These are phyloP conservation scores for Tetrax tetrax DNA, from an alignment of 2,113 vertebrate species.

Conservation along the genomic window DNA sequence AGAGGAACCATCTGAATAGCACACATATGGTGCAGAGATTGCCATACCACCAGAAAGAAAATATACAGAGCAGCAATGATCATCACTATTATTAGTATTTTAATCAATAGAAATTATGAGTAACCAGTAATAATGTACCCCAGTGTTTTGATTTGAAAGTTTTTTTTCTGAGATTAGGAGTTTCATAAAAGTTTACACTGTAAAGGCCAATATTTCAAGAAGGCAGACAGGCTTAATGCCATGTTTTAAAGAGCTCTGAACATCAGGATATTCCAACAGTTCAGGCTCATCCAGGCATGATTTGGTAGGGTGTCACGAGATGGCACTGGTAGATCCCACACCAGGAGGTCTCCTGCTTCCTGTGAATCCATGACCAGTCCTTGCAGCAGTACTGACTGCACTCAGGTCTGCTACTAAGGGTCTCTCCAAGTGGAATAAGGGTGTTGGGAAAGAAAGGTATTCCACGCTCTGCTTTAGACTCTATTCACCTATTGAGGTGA, in stretches of 20 bases:
- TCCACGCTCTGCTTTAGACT: neutral
- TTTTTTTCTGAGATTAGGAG: neutral
- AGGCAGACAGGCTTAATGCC: neutral
- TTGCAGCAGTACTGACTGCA: accelerated
- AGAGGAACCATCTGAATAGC: neutral
- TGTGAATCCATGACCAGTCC: accelerated
- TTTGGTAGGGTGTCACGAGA: neutral
- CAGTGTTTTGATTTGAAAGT: neutral
- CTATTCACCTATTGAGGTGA: neutral
- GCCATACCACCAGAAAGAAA: neutral
- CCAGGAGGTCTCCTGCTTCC: neutral
- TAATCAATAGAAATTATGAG: neutral
- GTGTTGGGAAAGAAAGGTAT: neutral
- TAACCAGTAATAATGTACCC: neutral
- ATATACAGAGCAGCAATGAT: neutral
- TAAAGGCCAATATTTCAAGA: neutral
- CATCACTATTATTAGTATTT: neutral
- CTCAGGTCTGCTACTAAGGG: neutral
- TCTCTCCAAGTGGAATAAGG: neutral
- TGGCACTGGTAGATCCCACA: neutral
- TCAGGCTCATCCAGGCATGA: neutral
- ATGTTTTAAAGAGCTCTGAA: neutral
- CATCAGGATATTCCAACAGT: neutral
- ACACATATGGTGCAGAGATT: neutral
- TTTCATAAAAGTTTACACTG: neutral